Conservation (phyloP, 2,888 invertebrate genomes). For the Fissipunctia ypsillon region DNA sequence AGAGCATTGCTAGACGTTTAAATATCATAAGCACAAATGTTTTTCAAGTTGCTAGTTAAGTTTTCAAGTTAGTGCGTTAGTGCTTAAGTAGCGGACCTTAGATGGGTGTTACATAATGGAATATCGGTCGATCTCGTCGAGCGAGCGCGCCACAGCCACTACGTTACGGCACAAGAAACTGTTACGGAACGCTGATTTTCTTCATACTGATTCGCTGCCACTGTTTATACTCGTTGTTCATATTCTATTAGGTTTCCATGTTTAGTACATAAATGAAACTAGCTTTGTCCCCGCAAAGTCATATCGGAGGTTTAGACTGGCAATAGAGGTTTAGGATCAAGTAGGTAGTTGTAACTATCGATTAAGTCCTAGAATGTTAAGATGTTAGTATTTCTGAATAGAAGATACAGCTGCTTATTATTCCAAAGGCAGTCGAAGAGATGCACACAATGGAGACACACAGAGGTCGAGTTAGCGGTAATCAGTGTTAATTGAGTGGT, state of each 20-base stretch:
- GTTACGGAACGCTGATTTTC: constrained; percentile 67
- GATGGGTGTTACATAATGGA: constrained; percentile 78
- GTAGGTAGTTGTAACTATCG: constrained; percentile 64
- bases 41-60: constrained; percentile 57
- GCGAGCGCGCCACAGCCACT: constrained; percentile 66
- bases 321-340: constrained; percentile 42
- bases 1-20: constrained; percentile 59
- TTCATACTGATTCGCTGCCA: constrained; percentile 60
- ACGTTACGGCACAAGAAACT: constrained; percentile 69
- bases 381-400: constrained; percentile 63
- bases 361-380: constrained; percentile 64
- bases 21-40: constrained; percentile 59
- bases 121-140: constrained; percentile 70
- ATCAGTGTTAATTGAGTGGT: constrained; percentile 81
- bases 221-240: constrained; percentile 50
- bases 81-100: constrained; percentile 67
- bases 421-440: constrained; percentile 68
- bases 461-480: constrained; percentile 79
- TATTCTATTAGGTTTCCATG: constrained; percentile 29
- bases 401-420: constrained; percentile 69
- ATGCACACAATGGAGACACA: constrained; percentile 69
- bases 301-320: constrained; percentile 48
- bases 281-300: constrained; percentile 70
- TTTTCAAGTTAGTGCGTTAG: constrained; percentile 67
- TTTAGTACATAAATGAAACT: constrained; percentile 66